Base-by-base conservation (phyloP, 2,888 invertebrate species). In the Sympetrum striolatum region DNA sequence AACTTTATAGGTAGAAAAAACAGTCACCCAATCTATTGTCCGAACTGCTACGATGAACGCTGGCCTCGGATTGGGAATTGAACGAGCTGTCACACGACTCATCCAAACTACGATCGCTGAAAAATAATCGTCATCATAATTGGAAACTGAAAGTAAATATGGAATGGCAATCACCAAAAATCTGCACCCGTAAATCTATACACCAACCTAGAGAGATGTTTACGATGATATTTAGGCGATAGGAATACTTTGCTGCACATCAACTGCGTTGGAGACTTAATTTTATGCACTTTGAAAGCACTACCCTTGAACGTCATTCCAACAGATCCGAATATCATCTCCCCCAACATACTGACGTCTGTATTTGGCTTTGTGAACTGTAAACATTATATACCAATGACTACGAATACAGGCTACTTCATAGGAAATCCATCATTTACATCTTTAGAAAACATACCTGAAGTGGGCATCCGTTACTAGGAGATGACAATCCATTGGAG, bases 241-340 rank as follows among this genome's bases (percentile, higher is more conserved):
- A 92, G 92, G 91, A 94, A 94, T 2, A 94, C 94, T 92, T 94
- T 94, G 58, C 94, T 94, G 60, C 94, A 92, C 93, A 95, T 94
- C 81, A 94, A 92, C 91, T 94, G 93, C 8, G 93, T 92, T 44
- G 94, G 94, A 80, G 93, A 93, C 90, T 94, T 95, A 93, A 96
- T 95, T 91, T 95, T 95, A 93, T 97, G 97, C 91, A 97, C 97
- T 95, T 98, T 98, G 92, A 98, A 95, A n/a, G 97, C 96, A 64
- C 97, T 96, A 90, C 97, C 98, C 93, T 96, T 96, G 94, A 96
- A 98, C 92, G 97, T 97, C 97, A 98, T 97, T 2, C 98, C 97
- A 90, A 98, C 97, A 2, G 98, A 96, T 12, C 98, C 98, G 93
- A 98, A 98, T 92, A 98, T 96, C 97, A 98, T 98, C 95, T 98